Evolutionary conservation across 2,797 vertebrate species (phyloP).

Genomic region (Lepus townsendii): DNA sequence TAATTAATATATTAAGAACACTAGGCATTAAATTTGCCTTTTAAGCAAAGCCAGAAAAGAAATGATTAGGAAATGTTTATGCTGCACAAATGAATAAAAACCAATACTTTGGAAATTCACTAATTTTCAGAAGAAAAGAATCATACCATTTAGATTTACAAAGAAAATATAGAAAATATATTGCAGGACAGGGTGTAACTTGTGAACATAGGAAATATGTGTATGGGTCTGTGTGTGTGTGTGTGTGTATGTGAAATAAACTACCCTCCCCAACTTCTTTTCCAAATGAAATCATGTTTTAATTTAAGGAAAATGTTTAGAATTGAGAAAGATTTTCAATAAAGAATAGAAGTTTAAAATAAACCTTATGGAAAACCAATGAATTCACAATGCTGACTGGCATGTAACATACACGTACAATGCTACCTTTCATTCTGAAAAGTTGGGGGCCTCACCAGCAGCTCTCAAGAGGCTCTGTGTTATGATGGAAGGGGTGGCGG

Average conservation of each 20-base stretch:
- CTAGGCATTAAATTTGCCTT: background rate
- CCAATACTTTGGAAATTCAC: background rate
- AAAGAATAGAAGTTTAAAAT: slow-evolving; percentile 70
- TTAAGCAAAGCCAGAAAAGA: background rate
- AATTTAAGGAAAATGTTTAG: slow-evolving; percentile 71
- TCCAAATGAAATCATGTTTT: slow-evolving; percentile 65
- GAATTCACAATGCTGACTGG: background rate
- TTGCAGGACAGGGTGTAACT: background rate
- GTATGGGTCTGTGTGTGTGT: background rate
- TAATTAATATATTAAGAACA: slow-evolving; percentile 7
- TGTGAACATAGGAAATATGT: background rate
- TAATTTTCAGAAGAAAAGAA: slow-evolving; percentile 39
- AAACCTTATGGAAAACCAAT: slow-evolving; percentile 21
- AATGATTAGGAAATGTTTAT: slow-evolving; percentile 10
- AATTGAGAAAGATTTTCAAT: slow-evolving; percentile 47
- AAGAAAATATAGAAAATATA: slow-evolving; percentile 8
- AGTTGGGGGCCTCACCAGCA: background rate
- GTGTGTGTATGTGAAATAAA: background rate
- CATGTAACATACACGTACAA: background rate
- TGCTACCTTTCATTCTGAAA: background rate
- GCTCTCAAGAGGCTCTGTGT: background rate
- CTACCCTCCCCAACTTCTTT: background rate
- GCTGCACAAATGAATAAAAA: background rate
- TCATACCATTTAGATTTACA: background rate
- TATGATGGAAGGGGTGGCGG: background rate